A percentile compares a stretch with the other conserved stretches of the same genome.
Evolutionary conservation across 1,140 invertebrate species (phyloP).

Genomic region (Anastrepha ludens): DNA sequence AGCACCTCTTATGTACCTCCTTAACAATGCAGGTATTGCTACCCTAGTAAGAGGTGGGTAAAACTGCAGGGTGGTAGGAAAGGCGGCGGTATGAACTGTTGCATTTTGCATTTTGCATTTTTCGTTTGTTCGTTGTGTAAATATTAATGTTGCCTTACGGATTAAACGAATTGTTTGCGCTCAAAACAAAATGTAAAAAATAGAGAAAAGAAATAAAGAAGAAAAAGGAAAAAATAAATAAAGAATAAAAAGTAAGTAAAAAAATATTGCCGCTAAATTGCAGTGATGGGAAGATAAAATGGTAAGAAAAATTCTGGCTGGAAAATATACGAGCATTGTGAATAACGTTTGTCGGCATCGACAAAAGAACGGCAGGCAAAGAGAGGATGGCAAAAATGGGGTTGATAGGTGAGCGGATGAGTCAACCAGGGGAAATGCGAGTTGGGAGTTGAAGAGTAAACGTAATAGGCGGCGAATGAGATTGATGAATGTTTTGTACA

Average conservation of each 20-base stretch:
- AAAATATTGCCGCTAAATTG: too few relatives aligned
- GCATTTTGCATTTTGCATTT: conserved; percentile 48
- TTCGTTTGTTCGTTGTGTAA: conserved; percentile 39
- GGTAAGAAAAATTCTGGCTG: background rate
- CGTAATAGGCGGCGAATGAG: too few relatives aligned
- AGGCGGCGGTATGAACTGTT: conserved; percentile 39
- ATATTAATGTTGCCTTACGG: conserved; percentile 51
- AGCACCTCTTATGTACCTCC: conserved; percentile 25
- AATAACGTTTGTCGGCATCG: conserved; percentile 2
- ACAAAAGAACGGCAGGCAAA: background rate
- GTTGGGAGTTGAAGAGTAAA: background rate
- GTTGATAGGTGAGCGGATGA: background rate
- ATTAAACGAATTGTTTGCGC: conserved; percentile 48
- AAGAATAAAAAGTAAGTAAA: background rate
- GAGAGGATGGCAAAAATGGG: background rate
- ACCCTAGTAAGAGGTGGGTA: background rate
- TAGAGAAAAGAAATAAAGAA: background rate
- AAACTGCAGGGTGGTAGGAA: background rate
- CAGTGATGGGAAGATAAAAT: background rate
- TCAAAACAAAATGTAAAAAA: conserved; percentile 7
- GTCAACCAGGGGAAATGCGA: background rate
- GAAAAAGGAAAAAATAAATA: background rate
- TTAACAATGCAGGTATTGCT: background rate
- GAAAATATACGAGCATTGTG: conserved; percentile 3
- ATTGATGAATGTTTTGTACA: too few relatives aligned